Base-by-base conservation (phyloP, 2,797 vertebrate species). In the Anisognathus igniventris region DNA sequence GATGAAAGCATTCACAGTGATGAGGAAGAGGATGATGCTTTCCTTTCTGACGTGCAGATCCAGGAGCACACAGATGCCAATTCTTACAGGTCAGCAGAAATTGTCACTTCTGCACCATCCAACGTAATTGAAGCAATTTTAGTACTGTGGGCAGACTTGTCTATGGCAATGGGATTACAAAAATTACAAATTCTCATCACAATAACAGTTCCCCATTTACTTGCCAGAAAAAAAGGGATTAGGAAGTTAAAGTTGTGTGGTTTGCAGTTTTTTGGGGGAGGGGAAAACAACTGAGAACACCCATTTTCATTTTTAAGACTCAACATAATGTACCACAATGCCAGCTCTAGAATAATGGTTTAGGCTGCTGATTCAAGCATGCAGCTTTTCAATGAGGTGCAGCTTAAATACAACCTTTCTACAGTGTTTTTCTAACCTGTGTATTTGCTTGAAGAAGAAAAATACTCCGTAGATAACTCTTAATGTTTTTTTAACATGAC, bases 1-100 rank as follows among this genome's bases (percentile, higher is more conserved):
- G 99, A 99, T 83, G 99, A 99, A 97, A 99, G 99, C 73, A 98
- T 98, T 42, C 98, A 98, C 25, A 99, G 99, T 84, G 99, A 99
- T 10, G 98, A 99, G 19, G 99, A 99, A 16, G 98, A 98, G 2
- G 99, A 99, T 0, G 99, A 99, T 7, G 98, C 98, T 88, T 99
- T 99, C 97, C 98, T 99, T 76, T 99, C 99, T 35, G 99, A 99
- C 88, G 98, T 98, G 31, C 99, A 99, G 97, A 99, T 99, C 72
- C 99, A 98, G 4, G 99, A 99, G 90, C 99, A 99, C 97, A 99
- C 98, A 54, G 98, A 99, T 94, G 98, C 98, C 68, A 99, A 98
- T 96, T 99, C 99, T 35, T 99, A 99, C 97, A 99, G 99, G 99
- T 99, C 96, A 96, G 76, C 71, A 67, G 71, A 48, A 45, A 51